Evolutionary conservation across 2,797 vertebrate genomes (phyloP).

Genomic region (Peromyscus nudipes): DNA sequence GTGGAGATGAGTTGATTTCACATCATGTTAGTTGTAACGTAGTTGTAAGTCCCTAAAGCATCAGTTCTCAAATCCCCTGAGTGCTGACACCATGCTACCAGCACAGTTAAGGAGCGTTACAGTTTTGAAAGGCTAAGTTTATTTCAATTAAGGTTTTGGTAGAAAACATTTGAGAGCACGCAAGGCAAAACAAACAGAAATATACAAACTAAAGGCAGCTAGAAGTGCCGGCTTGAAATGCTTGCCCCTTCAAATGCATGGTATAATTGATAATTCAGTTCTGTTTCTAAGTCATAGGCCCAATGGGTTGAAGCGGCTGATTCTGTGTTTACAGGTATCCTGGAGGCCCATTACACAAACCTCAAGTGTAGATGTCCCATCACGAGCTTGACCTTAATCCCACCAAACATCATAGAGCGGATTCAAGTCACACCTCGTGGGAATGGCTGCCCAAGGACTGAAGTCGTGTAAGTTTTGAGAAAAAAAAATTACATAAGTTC

Average conservation of each 20-base stretch:
- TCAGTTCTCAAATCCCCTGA: neutral
- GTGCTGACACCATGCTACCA: neutral
- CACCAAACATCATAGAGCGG: neutral
- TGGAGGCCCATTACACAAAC: slow-evolving; percentile 82
- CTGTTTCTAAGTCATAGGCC: neutral
- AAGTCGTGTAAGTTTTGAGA: slow-evolving; percentile 86
- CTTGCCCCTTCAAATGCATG: slow-evolving; percentile 23
- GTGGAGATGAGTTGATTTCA: slow-evolving; percentile 11
- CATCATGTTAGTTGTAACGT: neutral
- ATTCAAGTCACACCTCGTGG: slow-evolving; percentile 75
- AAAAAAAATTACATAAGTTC: neutral
- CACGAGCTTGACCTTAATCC: neutral
- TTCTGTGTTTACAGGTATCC: slow-evolving; percentile 84
- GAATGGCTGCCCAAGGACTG: slow-evolving; percentile 81
- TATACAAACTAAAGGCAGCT: neutral
- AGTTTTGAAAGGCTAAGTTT: slow-evolving; percentile 28
- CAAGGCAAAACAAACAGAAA: slow-evolving; percentile 56
- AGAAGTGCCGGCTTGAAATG: neutral
- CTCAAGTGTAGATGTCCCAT: slow-evolving; percentile 83
- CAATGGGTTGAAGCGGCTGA: neutral
- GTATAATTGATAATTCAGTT: neutral
- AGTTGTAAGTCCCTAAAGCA: neutral
- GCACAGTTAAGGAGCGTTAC: neutral
- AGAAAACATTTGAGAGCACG: slow-evolving; percentile 54
- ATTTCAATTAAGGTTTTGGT: slow-evolving; percentile 55